Conservation (phyloP, 2,797 vertebrate genomes). For the Discoglossus pictus region DNA sequence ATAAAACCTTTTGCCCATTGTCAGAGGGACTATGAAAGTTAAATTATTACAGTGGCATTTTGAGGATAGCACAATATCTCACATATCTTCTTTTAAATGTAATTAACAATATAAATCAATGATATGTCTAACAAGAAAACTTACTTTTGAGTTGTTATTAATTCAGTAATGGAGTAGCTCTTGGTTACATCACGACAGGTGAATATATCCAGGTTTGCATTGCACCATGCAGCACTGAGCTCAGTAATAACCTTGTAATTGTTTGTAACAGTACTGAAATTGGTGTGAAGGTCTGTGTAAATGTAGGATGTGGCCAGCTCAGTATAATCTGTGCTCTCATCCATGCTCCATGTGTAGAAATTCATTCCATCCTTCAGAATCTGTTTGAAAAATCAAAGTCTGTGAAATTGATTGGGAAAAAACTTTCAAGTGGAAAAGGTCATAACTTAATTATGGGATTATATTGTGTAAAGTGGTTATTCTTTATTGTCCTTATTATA, state of each 20-base stretch:
- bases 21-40: too few relatives aligned
- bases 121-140: not conserved
- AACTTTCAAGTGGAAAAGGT: not conserved
- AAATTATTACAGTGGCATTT: too few relatives aligned
- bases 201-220: slow-evolving; percentile 47
- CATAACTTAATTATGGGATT: not conserved
- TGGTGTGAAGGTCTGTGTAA: slow-evolving; percentile 43
- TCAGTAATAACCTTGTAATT: slow-evolving; percentile 44
- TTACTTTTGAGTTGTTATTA: slow-evolving; percentile 43
- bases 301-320: slow-evolving; percentile 40
- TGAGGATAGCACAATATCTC: too few relatives aligned
- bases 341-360: slow-evolving; percentile 47
- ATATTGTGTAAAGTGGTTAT: not conserved
- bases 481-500: too few relatives aligned
- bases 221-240: slow-evolving; percentile 36
- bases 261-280: slow-evolving; percentile 42
- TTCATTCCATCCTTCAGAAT: slow-evolving; percentile 44
- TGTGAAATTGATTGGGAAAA: slow-evolving; percentile 12
- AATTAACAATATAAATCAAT: too few relatives aligned
- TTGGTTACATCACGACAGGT: slow-evolving; percentile 25
- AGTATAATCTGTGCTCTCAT: slow-evolving; percentile 42
- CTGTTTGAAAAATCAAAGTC: slow-evolving; percentile 23
- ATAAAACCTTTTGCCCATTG: too few relatives aligned
- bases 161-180: slow-evolving; percentile 39
- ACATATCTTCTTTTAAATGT: too few relatives aligned